Evolutionary conservation across 2,113 vertebrate species (phyloP), one percentile per base, ranked within the genome.

Genomic region (Dryoscopus gambensis): DNA sequence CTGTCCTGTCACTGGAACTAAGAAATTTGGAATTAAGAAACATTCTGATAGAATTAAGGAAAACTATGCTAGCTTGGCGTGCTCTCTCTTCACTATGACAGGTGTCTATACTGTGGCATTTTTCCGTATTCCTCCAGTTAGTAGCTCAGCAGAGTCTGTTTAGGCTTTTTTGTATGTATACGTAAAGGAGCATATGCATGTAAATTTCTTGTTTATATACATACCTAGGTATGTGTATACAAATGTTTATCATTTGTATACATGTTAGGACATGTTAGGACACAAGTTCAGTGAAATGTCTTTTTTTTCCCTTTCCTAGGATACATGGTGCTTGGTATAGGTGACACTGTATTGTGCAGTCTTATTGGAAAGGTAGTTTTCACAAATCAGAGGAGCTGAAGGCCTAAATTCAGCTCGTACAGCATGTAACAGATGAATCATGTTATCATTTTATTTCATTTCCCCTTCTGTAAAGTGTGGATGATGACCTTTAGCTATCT

Each of bases 181-280:
- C 0, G 0, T 69, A 33, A 76, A 67, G 55, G 8, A 56, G 13
- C 2, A 4, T 31, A 37, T 39, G 16, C 1, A 1, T 25, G 9
- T 75, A 2, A 67, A 16, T 83, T 57, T 76, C 56, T 55, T 89
- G 68, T 42, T 89, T 94, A 12, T 80, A 11, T 21, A 47, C 13
- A 12, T 42, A 40, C 27, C 6, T 70, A 7, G 6, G 3, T 39
- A 35, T 13, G 30, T 28, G 9, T 60, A 28, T 37, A 21, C n/a
- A 73, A 83, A 39, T 1, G 0, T 5, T 44, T n/a, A n/a, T n/a
- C n/a, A n/a, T n/a, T n/a, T n/a, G n/a, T n/a, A n/a, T n/a, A n/a
- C n/a, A n/a, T n/a, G n/a, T n/a, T n/a, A n/a, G n/a, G n/a, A n/a
- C 3, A 5, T 64, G 31, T 42, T 42, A n/a, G 39, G 56, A 81